Evolutionary conservation across 2,113 vertebrate genomes (phyloP).

Genomic region (Eptesicus fuscus): DNA sequence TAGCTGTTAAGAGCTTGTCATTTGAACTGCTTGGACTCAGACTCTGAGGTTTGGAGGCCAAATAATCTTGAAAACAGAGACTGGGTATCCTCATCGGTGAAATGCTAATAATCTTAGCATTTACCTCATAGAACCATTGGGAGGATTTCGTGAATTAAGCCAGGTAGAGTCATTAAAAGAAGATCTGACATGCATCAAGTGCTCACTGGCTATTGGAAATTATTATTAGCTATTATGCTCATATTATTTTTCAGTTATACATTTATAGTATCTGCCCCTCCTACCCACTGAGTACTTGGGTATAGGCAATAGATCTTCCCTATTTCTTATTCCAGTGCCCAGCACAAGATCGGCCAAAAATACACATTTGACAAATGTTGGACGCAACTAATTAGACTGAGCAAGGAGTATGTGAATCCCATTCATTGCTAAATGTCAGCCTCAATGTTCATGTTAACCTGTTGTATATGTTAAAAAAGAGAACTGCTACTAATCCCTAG

Average conservation of each 20-base stretch:
- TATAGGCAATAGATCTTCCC: background rate
- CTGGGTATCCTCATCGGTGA: background rate
- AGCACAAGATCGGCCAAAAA: background rate
- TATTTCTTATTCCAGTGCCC: background rate
- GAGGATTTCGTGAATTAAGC: background rate
- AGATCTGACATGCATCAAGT: background rate
- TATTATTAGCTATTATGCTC: background rate
- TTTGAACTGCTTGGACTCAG: background rate
- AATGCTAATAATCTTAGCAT: background rate
- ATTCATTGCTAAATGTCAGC: background rate
- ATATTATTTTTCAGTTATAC: background rate
- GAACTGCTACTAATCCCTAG: background rate
- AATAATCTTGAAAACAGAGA: background rate
- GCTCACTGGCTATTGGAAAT: background rate
- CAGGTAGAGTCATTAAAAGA: background rate
- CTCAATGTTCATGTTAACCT: background rate
- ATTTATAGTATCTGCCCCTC: background rate
- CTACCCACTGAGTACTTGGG: background rate
- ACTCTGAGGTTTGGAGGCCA: background rate
- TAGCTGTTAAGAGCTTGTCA: background rate
- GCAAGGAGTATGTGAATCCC: background rate
- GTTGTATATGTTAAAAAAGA: background rate
- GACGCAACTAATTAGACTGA: background rate
- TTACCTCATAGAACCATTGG: background rate
- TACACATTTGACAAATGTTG: background rate